Base-by-base conservation (phyloP, 2,888 invertebrate species). In the Deilephila porcellus region DNA sequence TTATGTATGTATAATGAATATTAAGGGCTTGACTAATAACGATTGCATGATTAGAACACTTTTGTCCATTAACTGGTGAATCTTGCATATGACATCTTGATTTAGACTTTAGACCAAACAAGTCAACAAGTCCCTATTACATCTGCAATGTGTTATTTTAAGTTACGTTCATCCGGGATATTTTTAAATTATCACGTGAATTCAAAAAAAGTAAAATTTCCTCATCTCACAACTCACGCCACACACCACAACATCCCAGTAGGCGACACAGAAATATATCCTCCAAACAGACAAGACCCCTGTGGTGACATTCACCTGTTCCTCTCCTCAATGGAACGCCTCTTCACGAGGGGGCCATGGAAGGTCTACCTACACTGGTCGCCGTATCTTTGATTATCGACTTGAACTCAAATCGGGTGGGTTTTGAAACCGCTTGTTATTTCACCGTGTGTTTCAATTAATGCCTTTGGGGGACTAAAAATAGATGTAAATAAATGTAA, bases 221-320 rank as follows among this genome's bases (percentile, higher is more conserved):
- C 7, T 17, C 34, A 59, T 64, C 67, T 45, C n/a, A 20, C 53
- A 29, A 67, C 80, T 85, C 83, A 76, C 32, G 78, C 85, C 83
- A 82, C 77, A 76, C 70, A 76, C 78, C 76, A 80, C 81, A 78
- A 76, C 81, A 82, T 84, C 80, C 81, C 81, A 81, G 82, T 81
- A 84, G 83, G 82, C 83, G 85, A 81, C 78, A 85, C 85, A 86
- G 86, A 89, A 88, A 89, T 87, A 87, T 86, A 85, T 79, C 84
- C 86, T 81, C 89, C 88, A 88, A 83, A 80, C 75, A 84, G 80
- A 81, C 85, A 79, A 83, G 89, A 88, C 74, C 87, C 79, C 81
- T 77, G 80, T 71, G 80, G 80, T 78, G 80, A 82, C 83, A 88
- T 88, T 87, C 84, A 85, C 84, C 84, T 84, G 75, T 76, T 74